Conservation (phyloP, 2,888 invertebrate genomes). For the Phaedon cochleariae region DNA sequence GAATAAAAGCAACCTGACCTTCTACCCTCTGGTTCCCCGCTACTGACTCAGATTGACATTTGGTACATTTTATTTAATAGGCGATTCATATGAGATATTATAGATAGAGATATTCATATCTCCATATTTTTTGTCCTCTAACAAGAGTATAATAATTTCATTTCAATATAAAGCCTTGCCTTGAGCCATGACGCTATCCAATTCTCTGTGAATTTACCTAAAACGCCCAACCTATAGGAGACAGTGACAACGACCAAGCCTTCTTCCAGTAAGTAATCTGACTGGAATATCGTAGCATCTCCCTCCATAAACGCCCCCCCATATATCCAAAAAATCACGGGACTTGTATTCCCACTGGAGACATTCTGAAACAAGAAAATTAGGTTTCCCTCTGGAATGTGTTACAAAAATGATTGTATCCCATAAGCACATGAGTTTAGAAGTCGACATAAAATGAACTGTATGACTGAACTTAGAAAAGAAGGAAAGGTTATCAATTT, state of each 20-base stretch:
- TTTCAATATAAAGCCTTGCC: not conserved
- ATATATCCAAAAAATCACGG: conserved; percentile 21
- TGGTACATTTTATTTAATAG: too few species aligned
- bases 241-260: conserved; percentile 25
- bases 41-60: too few species aligned
- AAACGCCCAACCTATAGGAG: conserved; percentile 27
- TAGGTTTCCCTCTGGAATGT: not conserved
- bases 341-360: not conserved
- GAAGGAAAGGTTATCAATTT: too few species aligned
- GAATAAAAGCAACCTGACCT: too few species aligned
- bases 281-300: not conserved
- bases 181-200: not conserved
- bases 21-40: too few species aligned
- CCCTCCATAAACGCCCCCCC: conserved; percentile 23
- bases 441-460: not conserved
- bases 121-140: too few species aligned
- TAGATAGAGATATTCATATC: too few species aligned
- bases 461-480: not conserved
- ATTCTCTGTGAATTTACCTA: conserved; percentile 21
- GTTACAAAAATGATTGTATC: not conserved
- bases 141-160: not conserved
- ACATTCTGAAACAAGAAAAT: not conserved
- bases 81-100: too few species aligned
- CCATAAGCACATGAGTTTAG: not conserved
- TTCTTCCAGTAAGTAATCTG: conserved; percentile 15